Conservation (phyloP, 2,113 vertebrate species). For the Salvelinus alpinus region DNA sequence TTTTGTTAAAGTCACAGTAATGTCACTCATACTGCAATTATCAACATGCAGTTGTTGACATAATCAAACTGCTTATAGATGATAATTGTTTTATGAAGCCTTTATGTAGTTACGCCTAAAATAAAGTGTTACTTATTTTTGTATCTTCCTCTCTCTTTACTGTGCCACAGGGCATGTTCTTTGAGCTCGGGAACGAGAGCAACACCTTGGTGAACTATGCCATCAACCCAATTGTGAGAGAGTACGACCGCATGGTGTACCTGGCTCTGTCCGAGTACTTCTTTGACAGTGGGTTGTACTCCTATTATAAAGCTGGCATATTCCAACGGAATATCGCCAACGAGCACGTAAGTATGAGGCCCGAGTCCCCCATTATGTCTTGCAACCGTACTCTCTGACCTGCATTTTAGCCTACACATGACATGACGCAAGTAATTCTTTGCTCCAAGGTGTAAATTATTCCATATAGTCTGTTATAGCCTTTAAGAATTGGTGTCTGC, state of each 20-base stretch:
- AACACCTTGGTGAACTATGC: slow-evolving; percentile 77
- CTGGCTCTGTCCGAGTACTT: slow-evolving; percentile 92
- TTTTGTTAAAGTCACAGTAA: no score
- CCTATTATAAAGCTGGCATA: slow-evolving; percentile 83
- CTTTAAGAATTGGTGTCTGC: no score
- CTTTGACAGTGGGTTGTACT: slow-evolving; percentile 88
- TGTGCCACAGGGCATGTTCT: slow-evolving; percentile 86
- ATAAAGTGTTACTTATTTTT: no score
- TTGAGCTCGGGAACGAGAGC: slow-evolving; percentile 66
- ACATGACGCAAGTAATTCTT: neutral
- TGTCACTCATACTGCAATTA: no score
- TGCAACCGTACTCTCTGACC: neutral
- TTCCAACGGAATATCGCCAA: slow-evolving; percentile 79
- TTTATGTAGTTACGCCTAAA: no score
- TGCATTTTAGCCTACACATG: neutral
- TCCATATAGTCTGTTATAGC: no score
- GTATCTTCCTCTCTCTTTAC: neutral
- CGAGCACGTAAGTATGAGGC: slow-evolving; percentile 74
- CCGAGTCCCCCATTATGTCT: neutral
- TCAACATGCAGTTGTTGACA: no score
- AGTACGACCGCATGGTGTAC: slow-evolving; percentile 91
- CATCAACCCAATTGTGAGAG: slow-evolving; percentile 78
- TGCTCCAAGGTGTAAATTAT: neutral
- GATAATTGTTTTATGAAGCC: no score
- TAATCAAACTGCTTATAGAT: no score